Evolutionary conservation across 1,140 invertebrate species (phyloP).

Genomic region (Pemphigus obesinymphae): DNA sequence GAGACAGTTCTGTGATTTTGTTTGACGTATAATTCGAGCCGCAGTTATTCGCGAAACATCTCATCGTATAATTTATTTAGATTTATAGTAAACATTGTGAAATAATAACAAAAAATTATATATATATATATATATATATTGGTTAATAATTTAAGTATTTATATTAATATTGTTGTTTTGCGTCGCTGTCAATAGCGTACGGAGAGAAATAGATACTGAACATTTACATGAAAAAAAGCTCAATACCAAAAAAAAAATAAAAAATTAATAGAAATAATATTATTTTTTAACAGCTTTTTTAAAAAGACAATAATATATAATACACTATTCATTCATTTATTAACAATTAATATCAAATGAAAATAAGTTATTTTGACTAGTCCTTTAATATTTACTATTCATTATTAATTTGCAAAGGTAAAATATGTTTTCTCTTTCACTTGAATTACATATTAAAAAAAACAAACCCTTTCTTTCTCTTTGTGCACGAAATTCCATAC

Average conservation of each 20-base stretch:
- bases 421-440: not conserved
- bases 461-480: no score
- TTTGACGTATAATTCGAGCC: slow-evolving; percentile 20
- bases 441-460: not conserved
- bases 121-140: not conserved
- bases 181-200: not conserved
- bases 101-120: not conserved
- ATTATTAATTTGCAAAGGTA: not conserved
- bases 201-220: slow-evolving; percentile 41
- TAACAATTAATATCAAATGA: not conserved
- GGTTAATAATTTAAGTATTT: not conserved
- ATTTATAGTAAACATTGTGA: not conserved
- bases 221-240: slow-evolving; percentile 9
- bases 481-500: not conserved
- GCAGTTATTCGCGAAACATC: not conserved
- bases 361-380: not conserved
- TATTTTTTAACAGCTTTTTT: slow-evolving; percentile 2
- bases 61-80: not conserved
- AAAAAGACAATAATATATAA: slow-evolving; percentile 21
- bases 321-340: not conserved
- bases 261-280: slow-evolving; percentile 1
- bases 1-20: slow-evolving; percentile 78
- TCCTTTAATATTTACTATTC: no score
- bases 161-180: slow-evolving; percentile 28
- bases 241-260: not conserved